Evolutionary conservation across 2,113 vertebrate genomes (phyloP).

Genomic region (Cairina moschata): DNA sequence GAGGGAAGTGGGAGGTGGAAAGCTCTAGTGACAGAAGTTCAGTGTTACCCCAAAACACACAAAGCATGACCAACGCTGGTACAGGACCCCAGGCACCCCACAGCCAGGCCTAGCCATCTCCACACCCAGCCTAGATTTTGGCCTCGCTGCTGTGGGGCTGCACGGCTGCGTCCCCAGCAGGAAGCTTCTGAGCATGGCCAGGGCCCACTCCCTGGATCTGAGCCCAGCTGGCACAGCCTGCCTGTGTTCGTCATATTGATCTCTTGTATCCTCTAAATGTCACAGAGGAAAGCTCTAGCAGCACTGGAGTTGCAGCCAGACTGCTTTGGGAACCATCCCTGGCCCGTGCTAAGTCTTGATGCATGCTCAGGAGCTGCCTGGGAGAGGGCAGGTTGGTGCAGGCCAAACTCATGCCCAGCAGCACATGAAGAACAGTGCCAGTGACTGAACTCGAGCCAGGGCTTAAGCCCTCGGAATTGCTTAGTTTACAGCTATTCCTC

Average conservation of each 20-base stretch:
- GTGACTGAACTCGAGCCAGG: background rate
- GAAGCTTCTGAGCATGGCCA: background rate
- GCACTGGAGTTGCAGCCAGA: background rate
- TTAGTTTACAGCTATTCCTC: background rate
- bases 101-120: background rate
- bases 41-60: background rate
- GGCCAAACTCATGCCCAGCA: background rate
- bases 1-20: background rate
- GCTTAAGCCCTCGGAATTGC: background rate
- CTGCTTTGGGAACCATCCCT: background rate
- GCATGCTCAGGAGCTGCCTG: background rate
- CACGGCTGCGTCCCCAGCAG: background rate
- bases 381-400: conserved; percentile 47
- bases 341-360: background rate
- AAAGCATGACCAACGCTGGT: background rate
- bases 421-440: background rate
- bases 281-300: background rate
- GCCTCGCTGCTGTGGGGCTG: background rate
- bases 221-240: background rate
- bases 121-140: background rate
- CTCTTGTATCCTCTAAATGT: background rate
- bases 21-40: background rate
- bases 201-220: background rate
- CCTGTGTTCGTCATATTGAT: background rate
- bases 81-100: background rate